Evolutionary conservation across 2,797 vertebrate genomes (phyloP), one percentile per base, ranked within the genome.

Genomic region (Parambassis ranga): DNA sequence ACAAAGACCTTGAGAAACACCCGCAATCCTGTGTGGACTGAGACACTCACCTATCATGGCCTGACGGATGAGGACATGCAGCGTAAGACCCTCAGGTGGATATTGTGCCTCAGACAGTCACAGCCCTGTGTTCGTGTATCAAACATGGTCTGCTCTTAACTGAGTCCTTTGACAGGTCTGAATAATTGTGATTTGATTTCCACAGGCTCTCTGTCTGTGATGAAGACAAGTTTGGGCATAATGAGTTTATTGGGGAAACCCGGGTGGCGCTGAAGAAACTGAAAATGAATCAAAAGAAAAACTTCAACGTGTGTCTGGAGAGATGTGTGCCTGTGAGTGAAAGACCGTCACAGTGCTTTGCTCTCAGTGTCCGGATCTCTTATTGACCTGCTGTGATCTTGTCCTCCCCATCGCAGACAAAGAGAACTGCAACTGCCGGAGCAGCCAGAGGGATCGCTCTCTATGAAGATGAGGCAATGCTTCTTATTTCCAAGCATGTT

Each of bases 221-320:
- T 5, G 96, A 99, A 76, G 97, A 99, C 87, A 98, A 98, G 75
- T 98, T 99, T 10, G 97, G 97, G 44, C 97, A 99, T 62, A 99
- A 98, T 2, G 97, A 99, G 72, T 98, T 98, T 31, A 98, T 98
- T 0, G 97, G 97, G 2, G 96, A 98, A 91, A 98, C 95, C n/a
- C 84, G 97, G 68, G 94, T 98, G 78, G 94, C 95, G 0, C 90
- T 99, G 80, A 98, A 98, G 90, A 98, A 98, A 36, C 83, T 99
- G 77, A 98, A 97, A 85, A 75, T 94, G 38, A 96, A 95, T 81
- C 95, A 95, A 91, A 98, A 95, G 77, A 99, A 96, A 86, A 97
- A 95, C 85, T 97, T 98, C 77, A 98, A 95, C 27, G 95, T 98
- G 83, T 98, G 97, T 73, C 87, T 98, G 56, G 97, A 99, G 88